Evolutionary conservation across 1,140 invertebrate genomes (phyloP).

Genomic region (Apis laboriosa): DNA sequence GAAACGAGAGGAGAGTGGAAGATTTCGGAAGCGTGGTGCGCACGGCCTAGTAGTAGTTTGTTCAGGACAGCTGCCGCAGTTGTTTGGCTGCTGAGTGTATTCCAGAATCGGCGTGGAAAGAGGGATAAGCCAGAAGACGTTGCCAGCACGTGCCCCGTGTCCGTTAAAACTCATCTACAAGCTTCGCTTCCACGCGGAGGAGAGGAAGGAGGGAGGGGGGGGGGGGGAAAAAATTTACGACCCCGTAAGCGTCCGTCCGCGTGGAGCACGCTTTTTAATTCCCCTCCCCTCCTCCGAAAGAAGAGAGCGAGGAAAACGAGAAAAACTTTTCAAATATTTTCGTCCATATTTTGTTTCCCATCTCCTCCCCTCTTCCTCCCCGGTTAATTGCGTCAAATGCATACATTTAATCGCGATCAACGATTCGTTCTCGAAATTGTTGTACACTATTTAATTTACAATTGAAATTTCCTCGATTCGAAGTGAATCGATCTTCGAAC

Average conservation of each 20-base stretch:
- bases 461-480: too few relatives aligned
- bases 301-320: too few relatives aligned
- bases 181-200: constrained; percentile 43
- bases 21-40: constrained; percentile 41
- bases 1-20: constrained; percentile 25
- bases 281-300: too few relatives aligned
- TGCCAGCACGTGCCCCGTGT: constrained; percentile 73
- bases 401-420: too few relatives aligned
- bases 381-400: too few relatives aligned
- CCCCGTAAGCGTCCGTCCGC: constrained; percentile 43
- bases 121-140: constrained; percentile 65
- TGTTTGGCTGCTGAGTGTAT: constrained; percentile 69
- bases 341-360: too few relatives aligned
- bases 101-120: constrained; percentile 56
- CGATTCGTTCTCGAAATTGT: too few relatives aligned
- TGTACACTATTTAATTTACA: too few relatives aligned
- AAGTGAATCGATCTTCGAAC: too few relatives aligned
- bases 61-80: constrained; percentile 70
- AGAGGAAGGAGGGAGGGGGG: neutral
- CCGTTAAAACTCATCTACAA: constrained; percentile 68
- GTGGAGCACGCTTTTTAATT: constrained; percentile 24
- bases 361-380: too few relatives aligned
- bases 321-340: too few relatives aligned
- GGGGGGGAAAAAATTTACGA: constrained; percentile 44
- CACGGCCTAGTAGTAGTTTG: constrained; percentile 46